A percentile compares a stretch with the other conserved stretches of the same genome.
These are phyloP conservation scores for Leptosomus discolor DNA, from an alignment of 2,113 vertebrate species.

Conservation along the genomic window DNA sequence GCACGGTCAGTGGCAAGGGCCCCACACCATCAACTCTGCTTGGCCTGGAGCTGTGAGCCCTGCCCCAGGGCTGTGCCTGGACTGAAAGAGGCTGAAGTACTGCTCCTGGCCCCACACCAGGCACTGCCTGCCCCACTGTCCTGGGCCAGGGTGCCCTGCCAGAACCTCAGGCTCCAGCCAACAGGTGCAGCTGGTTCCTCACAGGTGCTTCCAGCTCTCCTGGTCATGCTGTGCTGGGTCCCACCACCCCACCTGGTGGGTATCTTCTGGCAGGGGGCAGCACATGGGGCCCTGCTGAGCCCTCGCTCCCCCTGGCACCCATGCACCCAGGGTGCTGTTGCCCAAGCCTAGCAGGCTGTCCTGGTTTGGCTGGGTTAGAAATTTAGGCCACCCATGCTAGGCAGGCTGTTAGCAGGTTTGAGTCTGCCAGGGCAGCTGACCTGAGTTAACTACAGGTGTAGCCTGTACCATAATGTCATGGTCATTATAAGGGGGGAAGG, in stretches of 20 bases:
- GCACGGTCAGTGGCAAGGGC: rapidly evolving
- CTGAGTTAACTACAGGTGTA: too few relatives aligned
- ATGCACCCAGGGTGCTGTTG: neutral
- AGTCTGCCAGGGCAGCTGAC: too few relatives aligned
- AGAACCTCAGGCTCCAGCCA: neutral
- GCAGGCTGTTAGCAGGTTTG: too few relatives aligned
- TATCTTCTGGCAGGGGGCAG: neutral
- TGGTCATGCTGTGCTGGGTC: neutral
- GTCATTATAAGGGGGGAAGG: too few relatives aligned
- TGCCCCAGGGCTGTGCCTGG: neutral
- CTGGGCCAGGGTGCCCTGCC: neutral
- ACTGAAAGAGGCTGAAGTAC: neutral
- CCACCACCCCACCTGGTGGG: neutral
- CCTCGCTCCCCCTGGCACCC: rapidly evolving
- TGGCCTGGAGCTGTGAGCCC: neutral
- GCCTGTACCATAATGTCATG: too few relatives aligned
- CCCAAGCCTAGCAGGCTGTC: neutral
- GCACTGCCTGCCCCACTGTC: neutral
- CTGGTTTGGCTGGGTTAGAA: too few relatives aligned
- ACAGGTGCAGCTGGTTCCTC: neutral
- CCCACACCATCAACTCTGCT: neutral
- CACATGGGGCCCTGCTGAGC: neutral
- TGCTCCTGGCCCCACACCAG: rapidly evolving
- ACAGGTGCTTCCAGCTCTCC: neutral
- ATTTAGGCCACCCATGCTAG: too few relatives aligned